These are phyloP conservation scores for Chrysopa pallens DNA, from an alignment of 1,140 invertebrate species.

Conservation along the genomic window DNA sequence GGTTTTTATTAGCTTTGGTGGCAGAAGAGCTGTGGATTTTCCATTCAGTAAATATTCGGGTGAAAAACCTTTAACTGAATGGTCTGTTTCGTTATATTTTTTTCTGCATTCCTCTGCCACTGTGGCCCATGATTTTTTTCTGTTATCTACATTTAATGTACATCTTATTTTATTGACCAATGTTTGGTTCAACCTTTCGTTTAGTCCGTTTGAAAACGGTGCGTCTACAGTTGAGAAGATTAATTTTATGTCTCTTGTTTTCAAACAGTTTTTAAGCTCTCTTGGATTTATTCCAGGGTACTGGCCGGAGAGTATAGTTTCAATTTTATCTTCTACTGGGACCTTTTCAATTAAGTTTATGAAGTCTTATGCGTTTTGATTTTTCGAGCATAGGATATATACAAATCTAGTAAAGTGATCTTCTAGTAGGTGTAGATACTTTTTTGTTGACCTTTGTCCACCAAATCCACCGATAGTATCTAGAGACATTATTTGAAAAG, in stretches of 20 bases:
- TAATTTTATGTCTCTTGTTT: slow-evolving; percentile 8
- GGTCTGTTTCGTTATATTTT: slow-evolving; percentile 19
- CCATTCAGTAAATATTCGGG: too few relatives aligned
- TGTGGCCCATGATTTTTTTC: slow-evolving; percentile 14
- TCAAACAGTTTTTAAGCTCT: slow-evolving; percentile 12
- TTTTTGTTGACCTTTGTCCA: too few relatives aligned
- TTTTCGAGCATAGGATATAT: slow-evolving; percentile 15
- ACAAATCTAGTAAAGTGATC: slow-evolving; percentile 14
- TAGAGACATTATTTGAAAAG: too few relatives aligned
- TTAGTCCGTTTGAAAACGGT: slow-evolving; percentile 15
- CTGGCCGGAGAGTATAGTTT: slow-evolving; percentile 13
- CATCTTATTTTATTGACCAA: slow-evolving; percentile 17
- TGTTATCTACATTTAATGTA: slow-evolving; percentile 12
- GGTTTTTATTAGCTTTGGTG: slow-evolving; percentile 11
- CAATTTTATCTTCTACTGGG: slow-evolving; percentile 10
- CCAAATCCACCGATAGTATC: too few relatives aligned
- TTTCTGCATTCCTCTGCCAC: slow-evolving; percentile 15
- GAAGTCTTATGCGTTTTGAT: slow-evolving; percentile 15
- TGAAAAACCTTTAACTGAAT: too few relatives aligned
- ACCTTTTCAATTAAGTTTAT: slow-evolving; percentile 13
- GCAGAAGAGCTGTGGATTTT: too few relatives aligned
- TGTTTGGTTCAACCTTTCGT: slow-evolving; percentile 14
- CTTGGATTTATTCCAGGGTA: slow-evolving; percentile 16
- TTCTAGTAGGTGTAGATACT: too few relatives aligned
- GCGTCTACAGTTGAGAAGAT: slow-evolving; percentile 15